Percentiles rank a stretch among this genome's conserved stretches.
Conservation (phyloP, 1,140 invertebrate species). For the Stegodyphus mimosarum region DNA sequence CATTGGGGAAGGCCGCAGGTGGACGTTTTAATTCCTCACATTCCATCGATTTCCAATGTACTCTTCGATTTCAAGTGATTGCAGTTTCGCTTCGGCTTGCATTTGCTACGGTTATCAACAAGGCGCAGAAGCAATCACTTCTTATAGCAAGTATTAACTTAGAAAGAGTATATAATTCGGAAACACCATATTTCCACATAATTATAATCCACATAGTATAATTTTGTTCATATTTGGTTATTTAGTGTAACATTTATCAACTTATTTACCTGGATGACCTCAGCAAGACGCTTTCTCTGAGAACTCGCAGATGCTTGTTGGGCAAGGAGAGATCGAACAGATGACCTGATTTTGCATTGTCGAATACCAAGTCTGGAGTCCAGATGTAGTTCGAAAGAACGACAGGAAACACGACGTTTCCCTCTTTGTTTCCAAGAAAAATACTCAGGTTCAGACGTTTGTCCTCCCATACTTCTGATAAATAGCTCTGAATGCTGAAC, state of each 20-base stretch:
- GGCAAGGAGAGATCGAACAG: conserved; percentile 35
- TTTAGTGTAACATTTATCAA: neutral
- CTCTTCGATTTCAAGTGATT: no score
- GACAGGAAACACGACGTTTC: neutral
- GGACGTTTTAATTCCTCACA: no score
- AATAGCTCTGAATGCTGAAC: conserved; percentile 48
- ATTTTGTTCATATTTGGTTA: neutral
- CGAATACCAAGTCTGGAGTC: conserved; percentile 54
- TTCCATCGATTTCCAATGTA: no score
- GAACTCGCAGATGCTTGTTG: conserved; percentile 23
- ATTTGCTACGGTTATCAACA: no score
- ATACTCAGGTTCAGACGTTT: conserved; percentile 29
- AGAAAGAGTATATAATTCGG: no score
- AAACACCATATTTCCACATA: no score
- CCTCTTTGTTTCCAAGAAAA: neutral
- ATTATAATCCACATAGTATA: no score
- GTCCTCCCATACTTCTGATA: conserved; percentile 48
- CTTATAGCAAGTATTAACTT: no score
- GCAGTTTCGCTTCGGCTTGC: no score
- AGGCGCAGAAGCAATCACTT: no score
- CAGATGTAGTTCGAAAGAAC: conserved; percentile 20
- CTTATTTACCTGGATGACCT: neutral
- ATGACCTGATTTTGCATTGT: conserved; percentile 34
- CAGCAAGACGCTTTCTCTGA: neutral
- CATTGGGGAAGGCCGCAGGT: no score